Base-by-base conservation (phyloP, 1,140 invertebrate genomes). In the Acromyrmex charruanus region DNA sequence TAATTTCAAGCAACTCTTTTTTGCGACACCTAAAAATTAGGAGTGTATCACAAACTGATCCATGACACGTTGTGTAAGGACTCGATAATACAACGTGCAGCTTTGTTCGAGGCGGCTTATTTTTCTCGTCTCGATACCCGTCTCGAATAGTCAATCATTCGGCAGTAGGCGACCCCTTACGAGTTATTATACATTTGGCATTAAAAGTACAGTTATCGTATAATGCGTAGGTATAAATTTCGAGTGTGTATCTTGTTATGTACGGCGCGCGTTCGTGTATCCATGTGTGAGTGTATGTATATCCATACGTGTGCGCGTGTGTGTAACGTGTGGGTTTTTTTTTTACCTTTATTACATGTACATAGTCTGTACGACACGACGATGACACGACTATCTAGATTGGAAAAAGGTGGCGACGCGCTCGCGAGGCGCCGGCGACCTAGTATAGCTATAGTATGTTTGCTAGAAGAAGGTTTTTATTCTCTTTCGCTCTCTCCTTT, bases 131-230 rank as follows among this genome's bases (percentile, higher is more conserved):
- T 44, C 75, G 53, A 44, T 35, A 44, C n/a, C 25, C 39, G 44
- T 86, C 44, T 53, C 77, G 79, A 87, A 53, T 21, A 79, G 59
- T 81, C 85, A 21, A 86, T 82, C 65, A 53, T 72, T 86, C 85
- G 79, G 65, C 63, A 87, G 55, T 77, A 39, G 74, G 59, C 80
- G 74, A 79, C 69, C 79, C 61, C 91, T 92, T 93, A 93, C 89
- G 91, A 94, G 94, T 94, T 95, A 95, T 95, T 95, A 95, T 95
- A 95, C 95, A 95, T 95, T 95, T 95, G 94, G 95, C 95, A 95
- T 95, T 95, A 94, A 91, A 94, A 95, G 94, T 95, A 95, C 93
- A 94, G 91, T 94, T 91, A 95, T 93, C 93, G 91, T 94, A 93
- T 95, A 68, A 95, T 94, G 93, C 93, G 90, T 95, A 93, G 93